These are phyloP conservation scores for Hydropsyche tenuis DNA, from an alignment of 1,140 invertebrate genomes.

Conservation along the genomic window DNA sequence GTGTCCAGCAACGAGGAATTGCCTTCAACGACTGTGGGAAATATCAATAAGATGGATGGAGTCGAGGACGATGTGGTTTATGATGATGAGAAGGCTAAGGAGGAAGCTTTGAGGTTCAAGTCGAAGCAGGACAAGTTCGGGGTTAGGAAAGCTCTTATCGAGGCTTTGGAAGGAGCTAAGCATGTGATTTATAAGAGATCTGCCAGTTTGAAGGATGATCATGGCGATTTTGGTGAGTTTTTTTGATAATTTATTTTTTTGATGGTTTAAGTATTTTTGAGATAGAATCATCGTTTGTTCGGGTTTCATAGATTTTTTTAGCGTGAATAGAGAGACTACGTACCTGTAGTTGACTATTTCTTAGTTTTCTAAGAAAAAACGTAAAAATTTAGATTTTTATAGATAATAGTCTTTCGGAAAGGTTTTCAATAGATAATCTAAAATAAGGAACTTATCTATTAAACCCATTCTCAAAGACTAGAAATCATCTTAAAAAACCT, in stretches of 20 bases:
- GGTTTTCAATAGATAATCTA: no score
- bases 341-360: no score
- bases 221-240: conserved; percentile 74
- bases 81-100: conserved; percentile 43
- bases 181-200: conserved; percentile 72
- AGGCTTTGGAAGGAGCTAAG: conserved; percentile 60
- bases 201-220: conserved; percentile 55
- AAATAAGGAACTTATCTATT: no score
- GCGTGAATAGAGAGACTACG: no score
- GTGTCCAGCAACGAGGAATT: not conserved
- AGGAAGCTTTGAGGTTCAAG: conserved; percentile 28
- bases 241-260: not conserved
- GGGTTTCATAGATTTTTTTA: no score
- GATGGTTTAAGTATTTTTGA: no score
- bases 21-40: not conserved
- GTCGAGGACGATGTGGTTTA: conserved; percentile 35
- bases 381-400: no score
- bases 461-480: no score
- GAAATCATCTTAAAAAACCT: no score
- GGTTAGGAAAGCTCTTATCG: conserved; percentile 44
- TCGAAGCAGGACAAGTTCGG: not conserved
- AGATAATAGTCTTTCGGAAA: no score
- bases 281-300: no score
- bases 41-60: conserved; percentile 46
- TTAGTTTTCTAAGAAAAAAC: no score